Evolutionary conservation across 2,888 invertebrate species (phyloP).

Genomic region (Pediacus dermestoides): DNA sequence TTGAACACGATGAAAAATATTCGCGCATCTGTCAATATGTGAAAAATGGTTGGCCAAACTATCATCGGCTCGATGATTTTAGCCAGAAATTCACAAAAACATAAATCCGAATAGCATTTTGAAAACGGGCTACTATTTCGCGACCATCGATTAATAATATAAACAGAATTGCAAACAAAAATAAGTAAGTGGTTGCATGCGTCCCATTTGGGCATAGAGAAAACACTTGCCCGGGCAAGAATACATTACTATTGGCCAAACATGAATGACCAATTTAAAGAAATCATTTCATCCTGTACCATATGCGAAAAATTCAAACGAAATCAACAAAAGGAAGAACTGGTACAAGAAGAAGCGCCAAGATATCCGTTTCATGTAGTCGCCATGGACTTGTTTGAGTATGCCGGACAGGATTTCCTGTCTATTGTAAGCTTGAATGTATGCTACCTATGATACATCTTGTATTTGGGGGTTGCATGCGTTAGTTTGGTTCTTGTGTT

Average conservation of each 20-base stretch:
- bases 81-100: no score
- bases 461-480: no score
- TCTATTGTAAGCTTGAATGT: no score
- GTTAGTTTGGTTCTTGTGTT: no score
- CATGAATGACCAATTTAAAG: slow-evolving; percentile 1
- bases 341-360: slow-evolving; percentile 3
- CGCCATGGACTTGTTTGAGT: slow-evolving; percentile 1
- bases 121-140: slow-evolving; percentile 1
- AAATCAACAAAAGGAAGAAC: background rate
- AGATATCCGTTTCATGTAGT: slow-evolving; percentile 1
- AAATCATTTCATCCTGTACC: slow-evolving; percentile 1
- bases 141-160: background rate
- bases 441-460: no score
- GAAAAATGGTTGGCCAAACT: no score
- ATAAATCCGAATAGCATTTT: slow-evolving; percentile 1
- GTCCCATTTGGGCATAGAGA: background rate
- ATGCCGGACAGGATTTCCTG: slow-evolving; percentile 1
- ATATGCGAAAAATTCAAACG: slow-evolving; percentile 1
- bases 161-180: background rate
- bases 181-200: slow-evolving; percentile 1
- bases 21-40: no score
- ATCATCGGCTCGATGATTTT: no score
- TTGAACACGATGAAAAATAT: no score
- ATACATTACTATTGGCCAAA: background rate
- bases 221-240: slow-evolving; percentile 1